Base-by-base conservation (phyloP, 2,888 invertebrate genomes). In the Dilophus febrilis region DNA sequence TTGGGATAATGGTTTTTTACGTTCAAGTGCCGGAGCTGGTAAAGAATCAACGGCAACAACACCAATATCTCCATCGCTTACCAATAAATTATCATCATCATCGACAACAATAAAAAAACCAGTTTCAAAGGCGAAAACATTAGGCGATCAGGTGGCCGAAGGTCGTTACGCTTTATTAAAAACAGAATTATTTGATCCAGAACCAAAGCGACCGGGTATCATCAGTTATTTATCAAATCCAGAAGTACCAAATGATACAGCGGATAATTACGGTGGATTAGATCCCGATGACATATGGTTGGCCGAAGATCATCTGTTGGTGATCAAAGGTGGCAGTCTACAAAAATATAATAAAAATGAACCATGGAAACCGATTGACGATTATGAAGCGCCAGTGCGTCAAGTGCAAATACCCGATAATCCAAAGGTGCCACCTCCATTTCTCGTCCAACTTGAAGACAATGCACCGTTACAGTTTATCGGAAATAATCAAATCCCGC, bases 151-250 rank as follows among this genome's bases (percentile, higher is more conserved):
- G 64, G 85, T 87, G 49, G 79, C 81, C 43, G 88, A 88, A 55
- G 88, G 87, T 32, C 87, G 87, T 63, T 88, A 88, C 61, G 87
- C 85, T 27, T 66, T 88, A 6, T 85, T 88, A 48, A 86, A 87
- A 55, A 79, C 81, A 52, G 86, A 87, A 60, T 68, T 87, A 44
- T 85, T 86, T 54, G 63, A 71, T 1, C 71, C 72, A 42, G 65
- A 70, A 3, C 74, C 79, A 2, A 75, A 78, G 54, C 66, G 83
- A 38, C 87, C 86, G 0, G 87, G 83, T 3, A 74, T 88, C 29
- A 65, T 88, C 31, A 87, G 86, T 56, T 88, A 88, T 55, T 71
- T 76, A 36, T 68, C 72, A 6, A 87, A 87, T 53, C 70, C 80
- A 1, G 87, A 88, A 55, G 82, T 86, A 29, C 74, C 82, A 1